These are phyloP conservation scores for Crax fasciolata DNA, from an alignment of 2,797 vertebrate species.

Conservation along the genomic window DNA sequence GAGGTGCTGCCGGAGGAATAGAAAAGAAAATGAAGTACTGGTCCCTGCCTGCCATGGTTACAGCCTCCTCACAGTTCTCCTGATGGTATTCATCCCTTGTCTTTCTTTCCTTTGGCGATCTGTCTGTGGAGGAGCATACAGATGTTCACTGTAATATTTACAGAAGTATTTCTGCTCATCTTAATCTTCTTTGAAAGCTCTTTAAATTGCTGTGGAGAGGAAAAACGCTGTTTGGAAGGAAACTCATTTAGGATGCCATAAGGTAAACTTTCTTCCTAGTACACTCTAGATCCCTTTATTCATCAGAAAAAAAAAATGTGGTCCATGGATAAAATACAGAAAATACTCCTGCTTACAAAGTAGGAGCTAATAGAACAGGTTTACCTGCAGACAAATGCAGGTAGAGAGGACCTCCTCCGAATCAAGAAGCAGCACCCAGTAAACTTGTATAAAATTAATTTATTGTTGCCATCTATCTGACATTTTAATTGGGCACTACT, in stretches of 20 bases:
- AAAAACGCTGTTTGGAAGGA: background rate
- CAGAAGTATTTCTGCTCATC: conserved; percentile 9
- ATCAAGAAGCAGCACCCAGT: background rate
- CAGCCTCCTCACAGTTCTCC: background rate
- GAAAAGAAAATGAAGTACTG: background rate
- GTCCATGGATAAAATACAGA: background rate
- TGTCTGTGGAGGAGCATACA: background rate
- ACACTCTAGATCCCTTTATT: background rate
- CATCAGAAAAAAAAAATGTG: background rate
- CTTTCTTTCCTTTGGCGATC: background rate
- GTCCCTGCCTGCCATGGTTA: background rate
- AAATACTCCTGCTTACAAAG: background rate
- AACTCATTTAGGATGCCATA: background rate
- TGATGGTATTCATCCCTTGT: background rate
- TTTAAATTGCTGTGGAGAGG: background rate
- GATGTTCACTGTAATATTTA: conserved; percentile 5
- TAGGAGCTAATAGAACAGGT: background rate
- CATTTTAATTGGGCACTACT: background rate
- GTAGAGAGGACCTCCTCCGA: background rate
- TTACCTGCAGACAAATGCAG: background rate
- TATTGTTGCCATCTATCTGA: background rate
- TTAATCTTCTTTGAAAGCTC: conserved; percentile 16
- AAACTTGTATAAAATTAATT: background rate
- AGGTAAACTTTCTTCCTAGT: background rate
- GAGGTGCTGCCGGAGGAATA: background rate